Base-by-base conservation (phyloP, 2,888 invertebrate genomes). In the Perithous albicinctus region DNA sequence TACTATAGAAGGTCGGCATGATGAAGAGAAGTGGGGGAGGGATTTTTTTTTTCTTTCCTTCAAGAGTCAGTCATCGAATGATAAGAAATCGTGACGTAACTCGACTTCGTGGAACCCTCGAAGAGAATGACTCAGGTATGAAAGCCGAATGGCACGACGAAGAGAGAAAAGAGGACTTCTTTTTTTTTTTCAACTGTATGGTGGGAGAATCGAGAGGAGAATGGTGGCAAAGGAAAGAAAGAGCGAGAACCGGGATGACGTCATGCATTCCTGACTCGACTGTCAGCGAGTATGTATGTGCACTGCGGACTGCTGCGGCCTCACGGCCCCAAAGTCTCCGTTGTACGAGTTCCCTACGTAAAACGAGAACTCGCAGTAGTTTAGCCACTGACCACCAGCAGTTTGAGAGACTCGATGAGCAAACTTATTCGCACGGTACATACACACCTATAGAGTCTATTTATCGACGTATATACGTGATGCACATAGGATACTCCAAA, bases 71-170 rank as follows among this genome's bases (percentile, higher is more conserved):
- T 77, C 77, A 77, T 77, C 35, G 67, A 73, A 41, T 77, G 77
- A 77, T 81, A 77, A 77, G 51, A 70, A 26, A 46, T 54, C 77
- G 56, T 81, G 77, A 77, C 72, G 73, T 48, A 77, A 72, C 18
- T 29, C 48, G 12, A n/a, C 38, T 15, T 77, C 56, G 32, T 35
- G 48, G 73, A 77, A 69, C 61, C 26, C 63, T 80, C 63, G 54
- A 70, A 59, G 15, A 59, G 77, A n/a, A 72, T 82, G 82, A 84
- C 84, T 84, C 84, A 84, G 83, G 83, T 84, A 84, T 29, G 46
- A 46, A 29, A 10, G 76, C 29, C 46, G 23, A 48, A 6, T 20
- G 20, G 8, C 35, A 20, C 20, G 46, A 35, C 35, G 56, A 18
- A 6, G 54, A 18, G 70, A 35, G 15, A 12, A 51, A n/a, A 70